Evolutionary conservation across 2,113 vertebrate species (phyloP).

Genomic region (Tringa solitaria): DNA sequence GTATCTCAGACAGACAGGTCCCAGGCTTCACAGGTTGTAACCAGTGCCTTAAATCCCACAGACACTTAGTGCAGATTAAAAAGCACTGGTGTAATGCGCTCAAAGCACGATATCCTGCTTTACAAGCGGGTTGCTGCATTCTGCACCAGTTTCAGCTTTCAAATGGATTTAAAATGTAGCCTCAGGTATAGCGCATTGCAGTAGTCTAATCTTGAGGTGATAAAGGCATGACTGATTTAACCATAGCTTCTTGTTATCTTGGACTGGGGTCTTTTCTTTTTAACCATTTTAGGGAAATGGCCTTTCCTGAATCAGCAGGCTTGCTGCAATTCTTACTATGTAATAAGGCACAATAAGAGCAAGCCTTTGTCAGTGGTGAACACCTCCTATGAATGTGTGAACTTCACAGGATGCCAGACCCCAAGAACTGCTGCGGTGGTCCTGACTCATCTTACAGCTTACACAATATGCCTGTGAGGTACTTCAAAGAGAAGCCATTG

Average conservation of each 20-base stretch:
- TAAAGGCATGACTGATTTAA: conserved; percentile 70
- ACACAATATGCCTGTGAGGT: not conserved
- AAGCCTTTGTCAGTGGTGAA: not conserved
- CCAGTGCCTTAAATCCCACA: conserved; percentile 1
- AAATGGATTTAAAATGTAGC: conserved; percentile 69
- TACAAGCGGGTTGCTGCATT: conserved; percentile 22
- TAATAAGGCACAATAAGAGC: not conserved
- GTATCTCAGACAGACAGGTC: not conserved
- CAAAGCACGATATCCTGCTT: conserved; percentile 41
- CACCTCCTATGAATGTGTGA: not conserved
- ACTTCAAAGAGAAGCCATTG: conserved; percentile 30
- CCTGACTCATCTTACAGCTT: not conserved
- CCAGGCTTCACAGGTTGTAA: not conserved
- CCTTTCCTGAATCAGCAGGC: conserved; percentile 30
- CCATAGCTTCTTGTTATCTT: conserved; percentile 61
- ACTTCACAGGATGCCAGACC: not conserved
- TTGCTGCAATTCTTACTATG: not conserved
- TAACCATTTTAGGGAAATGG: conserved; percentile 64
- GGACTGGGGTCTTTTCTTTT: conserved; percentile 60
- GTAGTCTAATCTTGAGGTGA: conserved; percentile 66
- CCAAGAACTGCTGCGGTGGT: not conserved
- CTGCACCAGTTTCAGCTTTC: conserved; percentile 59
- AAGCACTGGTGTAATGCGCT: conserved; percentile 26
- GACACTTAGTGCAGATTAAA: conserved; percentile 34
- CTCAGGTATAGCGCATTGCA: conserved; percentile 59